phyloP scores from a whole-genome alignment of 2,888 invertebrate species.

The Brassicogethes aeneus region DNA sequence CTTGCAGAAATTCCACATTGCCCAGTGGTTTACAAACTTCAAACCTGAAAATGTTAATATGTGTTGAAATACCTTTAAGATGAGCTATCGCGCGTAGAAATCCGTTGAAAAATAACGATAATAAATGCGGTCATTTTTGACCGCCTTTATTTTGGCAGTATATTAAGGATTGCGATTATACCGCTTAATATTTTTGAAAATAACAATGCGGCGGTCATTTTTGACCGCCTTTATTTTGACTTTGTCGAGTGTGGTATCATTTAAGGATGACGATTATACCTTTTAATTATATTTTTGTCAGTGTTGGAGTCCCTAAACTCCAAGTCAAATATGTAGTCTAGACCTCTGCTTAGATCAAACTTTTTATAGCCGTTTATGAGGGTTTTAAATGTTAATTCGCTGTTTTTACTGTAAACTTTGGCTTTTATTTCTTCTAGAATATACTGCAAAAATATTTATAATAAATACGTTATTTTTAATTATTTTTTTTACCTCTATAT shows the following conservation, averaged over 20 bases:
- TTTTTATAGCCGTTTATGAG: constrained; percentile 64
- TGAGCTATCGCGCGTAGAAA: neutral
- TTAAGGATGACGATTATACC: too few relatives aligned
- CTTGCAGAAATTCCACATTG: constrained; percentile 78
- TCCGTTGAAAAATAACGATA: too few relatives aligned
- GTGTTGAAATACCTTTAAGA: neutral
- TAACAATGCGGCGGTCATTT: too few relatives aligned
- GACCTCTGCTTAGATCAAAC: constrained; percentile 76
- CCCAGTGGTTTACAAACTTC: constrained; percentile 80
- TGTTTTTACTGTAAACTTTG: constrained; percentile 44
- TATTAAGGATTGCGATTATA: too few relatives aligned
- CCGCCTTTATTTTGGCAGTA: too few relatives aligned
- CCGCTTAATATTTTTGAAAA: too few relatives aligned
- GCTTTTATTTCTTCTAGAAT: constrained; percentile 38
- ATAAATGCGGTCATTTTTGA: too few relatives aligned
- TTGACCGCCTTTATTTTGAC: too few relatives aligned
- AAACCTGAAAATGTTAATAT: constrained; percentile 54
- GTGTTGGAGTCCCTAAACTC: constrained; percentile 45
- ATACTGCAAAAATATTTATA: constrained; percentile 9
- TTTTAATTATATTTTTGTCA: constrained; percentile 45
- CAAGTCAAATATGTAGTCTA: constrained; percentile 77
- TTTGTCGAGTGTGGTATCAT: too few relatives aligned
- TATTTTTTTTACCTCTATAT: constrained; percentile 58
- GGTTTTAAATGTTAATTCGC: constrained; percentile 45
- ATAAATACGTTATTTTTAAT: too few relatives aligned